These are phyloP conservation scores for Adelosebastes latens DNA, from an alignment of 2,797 vertebrate genomes.

Conservation along the genomic window DNA sequence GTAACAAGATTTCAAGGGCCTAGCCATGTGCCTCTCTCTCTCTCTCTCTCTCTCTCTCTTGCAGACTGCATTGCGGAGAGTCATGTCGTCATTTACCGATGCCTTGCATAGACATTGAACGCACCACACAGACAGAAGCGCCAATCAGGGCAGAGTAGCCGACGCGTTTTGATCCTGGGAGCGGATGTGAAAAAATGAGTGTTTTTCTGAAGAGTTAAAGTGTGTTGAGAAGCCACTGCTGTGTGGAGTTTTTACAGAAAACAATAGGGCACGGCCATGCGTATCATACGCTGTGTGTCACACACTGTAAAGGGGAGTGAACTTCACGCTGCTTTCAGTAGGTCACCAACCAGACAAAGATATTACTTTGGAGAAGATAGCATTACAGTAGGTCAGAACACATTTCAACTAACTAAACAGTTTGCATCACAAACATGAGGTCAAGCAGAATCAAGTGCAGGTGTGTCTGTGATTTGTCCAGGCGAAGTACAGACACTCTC, in stretches of 20 bases:
- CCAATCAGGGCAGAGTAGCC: background rate
- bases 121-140: background rate
- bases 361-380: too few relatives aligned
- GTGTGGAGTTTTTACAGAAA: background rate
- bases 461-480: background rate
- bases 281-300: background rate
- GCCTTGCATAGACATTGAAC: background rate
- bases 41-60: background rate
- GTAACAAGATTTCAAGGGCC: background rate
- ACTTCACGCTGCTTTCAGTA: background rate
- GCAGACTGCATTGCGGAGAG: background rate
- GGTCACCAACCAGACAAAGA: too few relatives aligned
- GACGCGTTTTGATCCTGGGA: background rate
- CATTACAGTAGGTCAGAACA: too few relatives aligned
- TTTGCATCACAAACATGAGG: background rate
- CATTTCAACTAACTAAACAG: too few relatives aligned
- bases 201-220: background rate
- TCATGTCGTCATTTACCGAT: background rate
- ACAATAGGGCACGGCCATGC: background rate
- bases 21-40: background rate
- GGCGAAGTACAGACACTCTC: background rate
- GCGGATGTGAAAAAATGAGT: fast-evolving
- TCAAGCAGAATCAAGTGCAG: background rate
- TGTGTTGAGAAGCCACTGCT: background rate
- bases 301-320: background rate